A percentile compares a stretch with the other conserved stretches of the same genome.
Evolutionary conservation across 2,888 invertebrate genomes (phyloP).

Genomic region (Andricus quercusramuli): DNA sequence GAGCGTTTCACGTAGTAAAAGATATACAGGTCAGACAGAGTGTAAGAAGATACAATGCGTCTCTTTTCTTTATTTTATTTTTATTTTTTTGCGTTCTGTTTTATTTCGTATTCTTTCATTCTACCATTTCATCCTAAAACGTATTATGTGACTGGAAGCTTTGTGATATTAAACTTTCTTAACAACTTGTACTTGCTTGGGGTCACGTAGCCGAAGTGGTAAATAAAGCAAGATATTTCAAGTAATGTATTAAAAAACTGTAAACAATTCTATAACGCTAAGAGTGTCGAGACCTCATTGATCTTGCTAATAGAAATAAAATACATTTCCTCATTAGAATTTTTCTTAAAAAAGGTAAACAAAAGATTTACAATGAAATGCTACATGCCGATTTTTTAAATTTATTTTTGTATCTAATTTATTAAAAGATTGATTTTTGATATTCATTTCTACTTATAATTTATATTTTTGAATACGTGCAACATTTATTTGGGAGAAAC

Average conservation of each 20-base stretch:
- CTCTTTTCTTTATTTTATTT: not conserved
- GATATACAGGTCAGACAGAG: conserved; percentile 6
- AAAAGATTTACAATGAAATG: not conserved
- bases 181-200: not conserved
- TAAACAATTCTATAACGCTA: not conserved
- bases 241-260: not conserved
- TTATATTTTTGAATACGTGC: not conserved
- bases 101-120: not conserved
- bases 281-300: not conserved
- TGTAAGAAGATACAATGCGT: conserved; percentile 5
- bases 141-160: not conserved
- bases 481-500: no score
- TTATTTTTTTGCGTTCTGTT: not conserved
- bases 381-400: not conserved
- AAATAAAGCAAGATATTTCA: not conserved
- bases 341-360: not conserved
- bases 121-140: not conserved
- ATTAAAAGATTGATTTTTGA: not conserved
- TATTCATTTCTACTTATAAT: not conserved
- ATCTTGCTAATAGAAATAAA: not conserved
- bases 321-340: not conserved
- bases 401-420: not conserved
- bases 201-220: conserved; percentile 1
- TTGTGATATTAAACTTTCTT: not conserved
- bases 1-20: conserved; percentile 9